phyloP scores from a whole-genome alignment of 2,888 invertebrate species.

The Ptilodon capucinus region DNA sequence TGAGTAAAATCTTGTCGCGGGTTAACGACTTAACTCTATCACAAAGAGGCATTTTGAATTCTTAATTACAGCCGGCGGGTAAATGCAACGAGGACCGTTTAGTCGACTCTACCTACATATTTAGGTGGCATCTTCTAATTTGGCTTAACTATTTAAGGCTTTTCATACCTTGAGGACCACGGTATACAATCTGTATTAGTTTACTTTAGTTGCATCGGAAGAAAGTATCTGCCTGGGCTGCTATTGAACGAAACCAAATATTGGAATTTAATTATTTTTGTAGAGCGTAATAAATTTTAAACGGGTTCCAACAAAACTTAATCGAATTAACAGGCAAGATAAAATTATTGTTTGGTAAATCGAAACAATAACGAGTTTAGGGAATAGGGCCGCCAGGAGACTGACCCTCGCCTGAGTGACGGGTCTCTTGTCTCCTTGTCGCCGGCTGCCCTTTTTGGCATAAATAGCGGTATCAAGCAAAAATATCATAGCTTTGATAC shows the following conservation, averaged over 20 bases:
- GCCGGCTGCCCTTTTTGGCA: conserved; percentile 23
- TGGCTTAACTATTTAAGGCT: neutral
- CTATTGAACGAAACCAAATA: too few species aligned
- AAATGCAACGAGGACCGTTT: conserved; percentile 60
- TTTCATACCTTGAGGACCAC: neutral
- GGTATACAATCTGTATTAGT: too few species aligned
- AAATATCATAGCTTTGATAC: neutral
- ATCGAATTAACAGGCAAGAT: conserved; percentile 46
- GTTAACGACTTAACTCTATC: conserved; percentile 59
- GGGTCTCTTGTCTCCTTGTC: conserved; percentile 33
- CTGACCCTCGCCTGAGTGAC: conserved; percentile 57
- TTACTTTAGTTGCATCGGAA: too few species aligned
- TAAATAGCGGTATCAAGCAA: neutral
- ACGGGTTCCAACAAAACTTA: conserved; percentile 7
- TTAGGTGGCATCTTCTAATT: neutral
- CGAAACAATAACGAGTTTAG: conserved; percentile 67
- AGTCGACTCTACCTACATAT: conserved; percentile 29
- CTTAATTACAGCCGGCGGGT: conserved; percentile 74
- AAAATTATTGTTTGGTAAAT: conserved; percentile 55
- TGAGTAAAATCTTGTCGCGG: conserved; percentile 55
- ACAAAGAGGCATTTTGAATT: conserved; percentile 70
- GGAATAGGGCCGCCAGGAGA: conserved; percentile 56
- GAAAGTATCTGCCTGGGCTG: too few species aligned
- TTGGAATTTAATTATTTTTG: too few species aligned
- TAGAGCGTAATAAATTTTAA: too few species aligned